Conservation (phyloP, 2,113 vertebrate genomes). For the Calyptommatus sinebrachiatus region DNA sequence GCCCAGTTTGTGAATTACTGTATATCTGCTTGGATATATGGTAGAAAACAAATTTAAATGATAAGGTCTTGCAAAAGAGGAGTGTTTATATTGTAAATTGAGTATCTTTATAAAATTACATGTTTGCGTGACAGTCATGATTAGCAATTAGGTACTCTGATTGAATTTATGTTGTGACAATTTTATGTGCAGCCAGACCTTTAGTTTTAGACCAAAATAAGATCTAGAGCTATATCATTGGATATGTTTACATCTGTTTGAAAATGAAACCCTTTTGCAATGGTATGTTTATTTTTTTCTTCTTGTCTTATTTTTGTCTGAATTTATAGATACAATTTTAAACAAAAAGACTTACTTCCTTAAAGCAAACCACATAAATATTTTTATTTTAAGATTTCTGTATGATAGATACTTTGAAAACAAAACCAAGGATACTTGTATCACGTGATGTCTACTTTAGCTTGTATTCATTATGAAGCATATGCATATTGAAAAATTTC, state of each 20-base stretch:
- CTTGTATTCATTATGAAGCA: background rate
- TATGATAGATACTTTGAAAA: background rate
- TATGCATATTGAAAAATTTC: slow-evolving; percentile 19
- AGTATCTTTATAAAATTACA: background rate
- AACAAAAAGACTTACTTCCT: slow-evolving; percentile 17
- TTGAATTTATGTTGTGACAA: too few relatives aligned
- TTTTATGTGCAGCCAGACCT: background rate
- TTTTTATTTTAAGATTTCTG: slow-evolving; percentile 26
- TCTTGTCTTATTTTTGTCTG: slow-evolving; percentile 61
- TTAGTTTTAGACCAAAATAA: slow-evolving; percentile 33
- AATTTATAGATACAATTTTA: slow-evolving; percentile 61
- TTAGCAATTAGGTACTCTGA: background rate
- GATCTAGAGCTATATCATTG: slow-evolving; percentile 16
- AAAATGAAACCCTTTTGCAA: slow-evolving; percentile 2
- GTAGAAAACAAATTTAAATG: background rate
- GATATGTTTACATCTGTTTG: slow-evolving; percentile 52
- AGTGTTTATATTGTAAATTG: background rate
- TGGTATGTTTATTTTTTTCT: slow-evolving; percentile 54
- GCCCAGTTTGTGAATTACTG: background rate
- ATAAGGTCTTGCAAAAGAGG: background rate
- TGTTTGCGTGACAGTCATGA: too few relatives aligned
- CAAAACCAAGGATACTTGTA: slow-evolving; percentile 2
- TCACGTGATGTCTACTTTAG: background rate
- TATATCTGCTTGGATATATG: too few relatives aligned
- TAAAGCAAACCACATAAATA: slow-evolving; percentile 25